These are phyloP conservation scores for Bedellia somnulentella DNA, from an alignment of 2,888 invertebrate species.

Conservation along the genomic window DNA sequence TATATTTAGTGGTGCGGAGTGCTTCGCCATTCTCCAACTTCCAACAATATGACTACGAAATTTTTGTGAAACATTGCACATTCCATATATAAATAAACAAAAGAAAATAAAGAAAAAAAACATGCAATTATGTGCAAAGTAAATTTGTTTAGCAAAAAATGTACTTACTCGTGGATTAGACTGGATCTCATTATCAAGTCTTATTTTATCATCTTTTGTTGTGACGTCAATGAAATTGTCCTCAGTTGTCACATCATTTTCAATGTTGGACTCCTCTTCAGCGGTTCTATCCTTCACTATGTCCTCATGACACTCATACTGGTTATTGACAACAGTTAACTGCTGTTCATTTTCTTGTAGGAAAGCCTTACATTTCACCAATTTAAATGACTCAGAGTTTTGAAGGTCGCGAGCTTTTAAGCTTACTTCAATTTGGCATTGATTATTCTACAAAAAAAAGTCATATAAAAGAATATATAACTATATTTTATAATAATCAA, in stretches of 20 bases:
- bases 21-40: too few relatives aligned
- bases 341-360: slow-evolving; percentile 18
- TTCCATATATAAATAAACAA: too few relatives aligned
- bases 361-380: slow-evolving; percentile 27
- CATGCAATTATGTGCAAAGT: too few relatives aligned
- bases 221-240: slow-evolving; percentile 13
- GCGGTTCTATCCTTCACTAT: neutral
- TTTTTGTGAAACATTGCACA: too few relatives aligned
- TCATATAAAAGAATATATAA: too few relatives aligned
- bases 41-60: too few relatives aligned
- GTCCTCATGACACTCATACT: slow-evolving; percentile 22
- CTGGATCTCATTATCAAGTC: slow-evolving; percentile 41
- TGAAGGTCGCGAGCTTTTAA: slow-evolving; percentile 23
- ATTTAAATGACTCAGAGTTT: slow-evolving; percentile 18
- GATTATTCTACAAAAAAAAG: too few relatives aligned
- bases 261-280: slow-evolving; percentile 5
- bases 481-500: too few relatives aligned
- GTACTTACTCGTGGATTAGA: slow-evolving; percentile 30
- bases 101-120: too few relatives aligned
- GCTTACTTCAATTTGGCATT: slow-evolving; percentile 24
- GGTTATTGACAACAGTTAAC: slow-evolving; percentile 18
- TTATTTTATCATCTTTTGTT: slow-evolving; percentile 18
- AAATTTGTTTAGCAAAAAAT: too few relatives aligned
- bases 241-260: slow-evolving; percentile 12
- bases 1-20: too few relatives aligned